Evolutionary conservation across 2,888 invertebrate species (phyloP).

Genomic region (Busseola fusca): DNA sequence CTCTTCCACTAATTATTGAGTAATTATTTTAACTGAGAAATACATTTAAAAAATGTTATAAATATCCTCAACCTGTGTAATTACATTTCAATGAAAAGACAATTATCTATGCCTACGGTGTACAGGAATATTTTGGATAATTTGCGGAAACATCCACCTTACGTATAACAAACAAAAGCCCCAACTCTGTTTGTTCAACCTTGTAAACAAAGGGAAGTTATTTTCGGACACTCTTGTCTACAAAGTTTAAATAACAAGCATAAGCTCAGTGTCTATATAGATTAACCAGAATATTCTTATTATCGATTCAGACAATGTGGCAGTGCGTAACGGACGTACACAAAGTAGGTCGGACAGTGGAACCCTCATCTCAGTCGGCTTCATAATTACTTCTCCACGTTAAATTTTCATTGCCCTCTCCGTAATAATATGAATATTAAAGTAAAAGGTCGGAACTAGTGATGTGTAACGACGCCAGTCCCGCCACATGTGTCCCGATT

Average conservation of each 20-base stretch:
- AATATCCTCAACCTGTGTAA: neutral
- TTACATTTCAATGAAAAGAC: neutral
- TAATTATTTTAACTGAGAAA: neutral
- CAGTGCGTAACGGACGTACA: conserved; percentile 36
- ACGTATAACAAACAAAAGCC: neutral
- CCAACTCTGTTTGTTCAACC: neutral
- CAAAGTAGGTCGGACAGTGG: conserved; percentile 56
- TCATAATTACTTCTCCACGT: conserved; percentile 63
- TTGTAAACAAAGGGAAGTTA: neutral
- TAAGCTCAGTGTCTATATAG: neutral
- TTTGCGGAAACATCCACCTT: neutral
- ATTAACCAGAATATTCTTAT: conserved; percentile 14
- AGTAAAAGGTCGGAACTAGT: conserved; percentile 64
- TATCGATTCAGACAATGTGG: conserved; percentile 40
- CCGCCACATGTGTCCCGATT: conserved; percentile 59
- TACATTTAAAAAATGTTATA: neutral
- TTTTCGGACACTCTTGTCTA: neutral
- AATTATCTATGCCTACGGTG: neutral
- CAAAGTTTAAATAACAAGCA: neutral
- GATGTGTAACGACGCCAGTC: conserved; percentile 54
- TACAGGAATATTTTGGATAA: neutral
- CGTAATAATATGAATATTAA: conserved; percentile 67
- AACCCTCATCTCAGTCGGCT: conserved; percentile 58
- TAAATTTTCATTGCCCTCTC: conserved; percentile 65
- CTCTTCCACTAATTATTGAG: neutral